Evolutionary conservation across 2,113 vertebrate genomes (phyloP).

Genomic region (Scytalopus superciliaris): DNA sequence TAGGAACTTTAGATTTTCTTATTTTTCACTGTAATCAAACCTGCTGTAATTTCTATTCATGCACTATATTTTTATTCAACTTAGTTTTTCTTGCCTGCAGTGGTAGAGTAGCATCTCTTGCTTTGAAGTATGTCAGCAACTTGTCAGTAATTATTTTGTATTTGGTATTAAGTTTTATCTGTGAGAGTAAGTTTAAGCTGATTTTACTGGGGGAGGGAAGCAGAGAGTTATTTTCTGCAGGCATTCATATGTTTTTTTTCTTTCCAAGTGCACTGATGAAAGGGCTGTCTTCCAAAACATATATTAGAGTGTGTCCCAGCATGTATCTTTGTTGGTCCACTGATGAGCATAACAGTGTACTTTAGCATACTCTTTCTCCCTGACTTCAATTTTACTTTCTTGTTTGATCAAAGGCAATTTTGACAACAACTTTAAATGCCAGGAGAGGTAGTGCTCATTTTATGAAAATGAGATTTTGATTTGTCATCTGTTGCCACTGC

Average conservation of each 20-base stretch:
- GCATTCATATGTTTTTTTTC: too few relatives aligned
- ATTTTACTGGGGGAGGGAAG: background rate
- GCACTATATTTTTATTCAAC: background rate
- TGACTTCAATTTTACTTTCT: background rate
- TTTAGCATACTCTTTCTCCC: background rate
- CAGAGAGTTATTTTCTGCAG: background rate
- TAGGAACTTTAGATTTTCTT: background rate
- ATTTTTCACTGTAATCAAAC: background rate
- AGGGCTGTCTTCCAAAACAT: background rate
- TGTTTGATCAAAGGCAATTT: background rate
- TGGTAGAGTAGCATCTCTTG: background rate
- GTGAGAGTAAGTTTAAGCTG: background rate
- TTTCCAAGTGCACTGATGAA: background rate
- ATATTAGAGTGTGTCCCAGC: background rate
- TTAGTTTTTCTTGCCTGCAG: background rate
- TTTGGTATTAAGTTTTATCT: background rate
- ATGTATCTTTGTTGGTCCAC: background rate
- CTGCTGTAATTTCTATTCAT: background rate
- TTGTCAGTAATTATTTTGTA: background rate
- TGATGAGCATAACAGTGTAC: fast-evolving
- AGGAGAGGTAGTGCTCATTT: background rate
- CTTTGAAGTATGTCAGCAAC: background rate
- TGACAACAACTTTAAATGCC: background rate
- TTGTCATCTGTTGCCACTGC: background rate
- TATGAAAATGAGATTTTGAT: background rate